Base-by-base conservation (phyloP, 2,797 vertebrate species). In the Scolopax bukidnonensis region DNA sequence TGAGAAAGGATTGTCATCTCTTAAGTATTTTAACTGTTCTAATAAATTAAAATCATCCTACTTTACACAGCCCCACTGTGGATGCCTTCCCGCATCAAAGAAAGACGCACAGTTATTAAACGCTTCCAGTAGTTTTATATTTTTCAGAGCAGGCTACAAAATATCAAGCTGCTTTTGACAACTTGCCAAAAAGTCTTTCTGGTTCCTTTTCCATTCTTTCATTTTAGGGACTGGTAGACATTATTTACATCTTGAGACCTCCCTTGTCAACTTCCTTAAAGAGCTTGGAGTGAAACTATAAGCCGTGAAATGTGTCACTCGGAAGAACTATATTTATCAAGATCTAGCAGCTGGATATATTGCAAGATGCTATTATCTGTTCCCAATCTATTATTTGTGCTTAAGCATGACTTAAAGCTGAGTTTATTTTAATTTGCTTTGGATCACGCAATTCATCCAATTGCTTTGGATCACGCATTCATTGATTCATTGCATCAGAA, bases 371-470 rank as follows among this genome's bases (percentile, higher is more conserved):
- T 76, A 76, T 45, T 74, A 76, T 79, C 45, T 92, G 28, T 90
- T 87, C 56, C 45, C 18, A 74, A 3, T 64, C 79, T 80, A 82
- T 82, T 3, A 1, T 77, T 70, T 87, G 41, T 83, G 56, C 33
- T 82, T 93, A 87, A 85, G 27, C 51, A 45, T n/a, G 51, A 68
- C 57, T 91, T 94, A 82, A 89, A 95, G 24, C 40, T 74, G 70
- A 94, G 32, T 79, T 84, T 45, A 5, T 90, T 93, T 90, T 95
- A 94, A 94, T 69, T 89, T 36, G 43, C 68, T 93, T 96, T 87
- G 51, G 56, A 93, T 87, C 51, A 90, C 13, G 13, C 48, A 54
- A 6, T 71, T 36, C n/a, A n/a, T n/a, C n/a, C n/a, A n/a, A n/a
- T 89, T 36, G 43, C 68, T 93, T 96, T 87, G 51, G 56, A 93